These are phyloP conservation scores for Protobothrops flavoviridis DNA, from an alignment of 2,113 vertebrate genomes.

Conservation along the genomic window DNA sequence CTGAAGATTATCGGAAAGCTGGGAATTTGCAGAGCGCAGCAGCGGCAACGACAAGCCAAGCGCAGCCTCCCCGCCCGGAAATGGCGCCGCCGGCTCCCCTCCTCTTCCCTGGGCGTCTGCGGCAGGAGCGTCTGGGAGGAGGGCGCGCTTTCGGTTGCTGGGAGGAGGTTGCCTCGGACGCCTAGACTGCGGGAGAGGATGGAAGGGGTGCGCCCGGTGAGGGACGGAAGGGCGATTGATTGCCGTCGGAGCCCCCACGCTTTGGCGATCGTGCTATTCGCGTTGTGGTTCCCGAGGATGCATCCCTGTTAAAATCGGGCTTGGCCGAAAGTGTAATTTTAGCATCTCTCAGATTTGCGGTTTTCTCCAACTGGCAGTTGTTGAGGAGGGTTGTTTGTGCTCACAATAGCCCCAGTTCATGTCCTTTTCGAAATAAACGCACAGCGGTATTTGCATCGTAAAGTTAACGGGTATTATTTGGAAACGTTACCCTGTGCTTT, in stretches of 20 bases:
- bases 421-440: background rate
- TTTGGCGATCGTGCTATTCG: too few species aligned
- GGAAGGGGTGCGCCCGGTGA: conserved; percentile 8
- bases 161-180: too few species aligned
- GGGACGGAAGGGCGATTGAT: background rate
- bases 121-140: background rate
- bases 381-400: background rate
- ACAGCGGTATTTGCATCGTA: background rate
- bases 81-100: background rate
- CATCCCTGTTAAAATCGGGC: background rate
- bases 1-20: background rate
- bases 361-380: background rate
- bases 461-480: background rate
- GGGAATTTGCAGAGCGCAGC: background rate
- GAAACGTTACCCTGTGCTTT: background rate
- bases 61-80: background rate
- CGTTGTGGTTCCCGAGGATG: background rate
- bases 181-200: background rate
- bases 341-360: background rate
- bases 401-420: background rate
- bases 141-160: background rate
- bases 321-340: background rate
- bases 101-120: background rate
- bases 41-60: background rate
- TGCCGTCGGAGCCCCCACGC: background rate